Percentiles rank a stretch among this genome's conserved stretches.
phyloP scores from a whole-genome alignment of 2,797 vertebrate species.

The Darevskia nairensis region DNA sequence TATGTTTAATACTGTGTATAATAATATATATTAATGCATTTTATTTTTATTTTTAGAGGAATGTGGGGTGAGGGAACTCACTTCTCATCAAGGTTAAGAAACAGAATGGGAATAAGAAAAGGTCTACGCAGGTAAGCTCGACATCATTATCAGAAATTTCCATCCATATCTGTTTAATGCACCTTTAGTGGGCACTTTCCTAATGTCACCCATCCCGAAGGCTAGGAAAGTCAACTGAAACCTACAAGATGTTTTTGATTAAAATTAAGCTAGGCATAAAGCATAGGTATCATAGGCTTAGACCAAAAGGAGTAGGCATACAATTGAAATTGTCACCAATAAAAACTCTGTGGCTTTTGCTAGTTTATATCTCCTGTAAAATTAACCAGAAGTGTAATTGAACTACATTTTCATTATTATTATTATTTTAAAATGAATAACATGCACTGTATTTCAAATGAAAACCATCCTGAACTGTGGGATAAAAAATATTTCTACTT shows the following conservation, averaged over 20 bases:
- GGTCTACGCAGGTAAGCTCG: too few species aligned
- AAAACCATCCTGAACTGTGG: conserved; percentile 18
- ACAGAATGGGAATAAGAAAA: too few species aligned
- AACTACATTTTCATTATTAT: conserved; percentile 4
- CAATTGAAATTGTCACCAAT: conserved; percentile 5
- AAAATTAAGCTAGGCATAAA: background rate
- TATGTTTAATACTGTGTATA: too few species aligned
- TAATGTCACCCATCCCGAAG: background rate
- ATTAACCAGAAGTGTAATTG: background rate
- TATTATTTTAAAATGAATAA: conserved; percentile 12
- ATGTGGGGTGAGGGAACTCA: too few species aligned
- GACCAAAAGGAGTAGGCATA: background rate
- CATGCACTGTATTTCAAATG: conserved; percentile 8
- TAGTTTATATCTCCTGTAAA: background rate
- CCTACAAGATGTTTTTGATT: conserved; percentile 14
- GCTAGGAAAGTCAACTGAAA: background rate
- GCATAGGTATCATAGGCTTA: background rate
- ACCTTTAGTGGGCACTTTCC: background rate
- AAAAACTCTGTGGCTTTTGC: background rate
- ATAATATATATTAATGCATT: too few species aligned
- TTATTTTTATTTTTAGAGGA: too few species aligned
- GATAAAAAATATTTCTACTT: conserved; percentile 8
- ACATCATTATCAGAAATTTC: too few species aligned
- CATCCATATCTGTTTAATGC: too few species aligned
- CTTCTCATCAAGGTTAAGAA: too few species aligned